Conservation (phyloP, 2,113 vertebrate species). For the Peromyscus californicus region DNA sequence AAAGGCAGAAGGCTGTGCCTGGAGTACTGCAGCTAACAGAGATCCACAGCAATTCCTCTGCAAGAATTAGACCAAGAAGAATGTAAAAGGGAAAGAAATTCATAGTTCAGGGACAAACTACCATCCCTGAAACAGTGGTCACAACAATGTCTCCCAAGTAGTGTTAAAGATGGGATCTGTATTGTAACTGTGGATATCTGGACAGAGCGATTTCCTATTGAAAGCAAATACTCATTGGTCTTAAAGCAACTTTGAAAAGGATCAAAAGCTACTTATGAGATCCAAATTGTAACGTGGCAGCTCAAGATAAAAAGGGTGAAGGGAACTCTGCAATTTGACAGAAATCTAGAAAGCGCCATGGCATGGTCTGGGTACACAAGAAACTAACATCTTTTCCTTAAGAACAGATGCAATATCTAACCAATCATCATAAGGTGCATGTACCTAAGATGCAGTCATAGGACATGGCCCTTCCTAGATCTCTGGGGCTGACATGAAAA, state of each 20-base stretch:
- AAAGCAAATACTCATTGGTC: background rate
- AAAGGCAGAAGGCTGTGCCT: slow-evolving; percentile 46
- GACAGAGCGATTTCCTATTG: background rate
- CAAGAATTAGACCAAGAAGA: background rate
- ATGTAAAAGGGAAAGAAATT: background rate
- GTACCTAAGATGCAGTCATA: background rate
- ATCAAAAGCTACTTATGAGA: background rate
- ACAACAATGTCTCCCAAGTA: background rate
- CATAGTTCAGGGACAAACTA: background rate
- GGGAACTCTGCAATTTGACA: background rate
- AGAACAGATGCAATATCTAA: background rate
- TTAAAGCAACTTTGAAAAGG: slow-evolving; percentile 21
- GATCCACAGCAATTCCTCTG: background rate
- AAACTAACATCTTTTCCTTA: background rate
- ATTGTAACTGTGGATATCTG: background rate
- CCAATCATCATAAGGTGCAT: background rate
- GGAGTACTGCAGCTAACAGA: background rate
- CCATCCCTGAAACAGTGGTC: background rate
- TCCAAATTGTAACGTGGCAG: background rate
- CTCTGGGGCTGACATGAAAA: background rate
- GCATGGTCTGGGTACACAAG: background rate
- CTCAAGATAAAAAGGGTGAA: slow-evolving; percentile 40
- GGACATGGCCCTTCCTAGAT: background rate
- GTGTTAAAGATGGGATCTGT: background rate
- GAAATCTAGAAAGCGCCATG: background rate